These are phyloP conservation scores for Helicolenus hilgendorfi DNA, from an alignment of 2,797 vertebrate genomes.

Conservation along the genomic window DNA sequence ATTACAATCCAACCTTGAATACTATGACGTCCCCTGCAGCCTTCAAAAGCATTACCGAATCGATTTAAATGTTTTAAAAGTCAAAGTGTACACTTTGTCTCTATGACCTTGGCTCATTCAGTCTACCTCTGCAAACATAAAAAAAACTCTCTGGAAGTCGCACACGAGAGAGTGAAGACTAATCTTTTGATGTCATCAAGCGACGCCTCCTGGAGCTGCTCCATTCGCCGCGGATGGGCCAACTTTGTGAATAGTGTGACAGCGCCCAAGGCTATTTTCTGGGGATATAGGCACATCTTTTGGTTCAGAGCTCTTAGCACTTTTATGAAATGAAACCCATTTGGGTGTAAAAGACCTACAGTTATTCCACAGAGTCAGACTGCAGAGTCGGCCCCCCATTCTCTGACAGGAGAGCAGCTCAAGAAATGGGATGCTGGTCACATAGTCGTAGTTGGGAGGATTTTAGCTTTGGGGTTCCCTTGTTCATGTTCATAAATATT, in stretches of 20 bases:
- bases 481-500: conserved; percentile 12
- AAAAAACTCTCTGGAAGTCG: conserved; percentile 21
- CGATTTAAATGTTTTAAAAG: background rate
- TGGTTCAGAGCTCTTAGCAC: conserved; percentile 20
- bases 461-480: conserved; percentile 4
- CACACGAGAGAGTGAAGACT: conserved; percentile 7
- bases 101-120: conserved; percentile 2
- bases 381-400: background rate
- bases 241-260: conserved; percentile 27
- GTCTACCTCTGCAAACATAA: background rate
- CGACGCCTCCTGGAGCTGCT: conserved; percentile 18
- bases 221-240: background rate
- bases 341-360: conserved; percentile 14
- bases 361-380: conserved; percentile 15
- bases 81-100: background rate
- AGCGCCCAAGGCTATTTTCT: conserved; percentile 34
- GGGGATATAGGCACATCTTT: conserved; percentile 18
- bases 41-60: background rate
- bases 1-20: background rate
- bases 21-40: background rate
- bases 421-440: background rate
- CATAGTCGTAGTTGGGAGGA: background rate
- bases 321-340: conserved; percentile 35
- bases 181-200: conserved; percentile 40
- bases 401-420: background rate